Conservation (phyloP, 1,140 invertebrate genomes). For the Subanguina moxae region DNA sequence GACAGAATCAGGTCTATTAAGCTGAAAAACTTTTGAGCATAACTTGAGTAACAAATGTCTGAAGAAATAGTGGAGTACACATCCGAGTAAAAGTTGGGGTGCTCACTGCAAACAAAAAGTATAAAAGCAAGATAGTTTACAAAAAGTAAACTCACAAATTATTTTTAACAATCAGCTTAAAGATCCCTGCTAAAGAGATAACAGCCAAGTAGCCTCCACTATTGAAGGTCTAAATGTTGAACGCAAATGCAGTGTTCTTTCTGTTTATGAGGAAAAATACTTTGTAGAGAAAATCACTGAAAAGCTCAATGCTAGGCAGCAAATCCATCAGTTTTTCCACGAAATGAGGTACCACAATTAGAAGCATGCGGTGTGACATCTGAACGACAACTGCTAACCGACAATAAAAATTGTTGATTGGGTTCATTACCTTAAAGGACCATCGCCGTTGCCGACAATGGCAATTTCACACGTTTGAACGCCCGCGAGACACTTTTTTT, state of each 20-base stretch:
- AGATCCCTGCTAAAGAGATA: conserved; percentile 21
- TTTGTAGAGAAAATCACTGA: conserved; percentile 24
- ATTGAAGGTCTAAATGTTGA: conserved; percentile 5
- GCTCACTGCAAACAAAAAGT: conserved; percentile 15
- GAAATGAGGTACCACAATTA: conserved; percentile 11
- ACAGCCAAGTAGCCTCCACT: conserved; percentile 14
- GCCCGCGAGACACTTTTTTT: too few species aligned
- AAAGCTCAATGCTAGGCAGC: conserved; percentile 18
- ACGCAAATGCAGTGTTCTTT: too few species aligned
- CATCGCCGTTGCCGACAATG: too few species aligned
- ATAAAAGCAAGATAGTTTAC: conserved; percentile 4
- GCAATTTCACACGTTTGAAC: too few species aligned
- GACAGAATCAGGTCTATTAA: conserved; percentile 36
- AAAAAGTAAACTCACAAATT: conserved; percentile 21
- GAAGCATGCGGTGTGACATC: conserved; percentile 5
- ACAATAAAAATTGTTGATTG: too few species aligned
- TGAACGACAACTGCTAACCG: not conserved
- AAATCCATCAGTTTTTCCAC: conserved; percentile 15
- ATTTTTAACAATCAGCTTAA: conserved; percentile 17
- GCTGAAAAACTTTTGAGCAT: conserved; percentile 27
- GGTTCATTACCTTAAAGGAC: too few species aligned
- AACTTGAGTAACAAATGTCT: conserved; percentile 27
- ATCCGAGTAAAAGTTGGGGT: conserved; percentile 30
- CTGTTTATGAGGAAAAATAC: too few species aligned
- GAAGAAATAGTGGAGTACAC: conserved; percentile 22